Evolutionary conservation across 2,888 invertebrate genomes (phyloP), one percentile per base, ranked within the genome.

Genomic region (Drosophila paracracens): DNA sequence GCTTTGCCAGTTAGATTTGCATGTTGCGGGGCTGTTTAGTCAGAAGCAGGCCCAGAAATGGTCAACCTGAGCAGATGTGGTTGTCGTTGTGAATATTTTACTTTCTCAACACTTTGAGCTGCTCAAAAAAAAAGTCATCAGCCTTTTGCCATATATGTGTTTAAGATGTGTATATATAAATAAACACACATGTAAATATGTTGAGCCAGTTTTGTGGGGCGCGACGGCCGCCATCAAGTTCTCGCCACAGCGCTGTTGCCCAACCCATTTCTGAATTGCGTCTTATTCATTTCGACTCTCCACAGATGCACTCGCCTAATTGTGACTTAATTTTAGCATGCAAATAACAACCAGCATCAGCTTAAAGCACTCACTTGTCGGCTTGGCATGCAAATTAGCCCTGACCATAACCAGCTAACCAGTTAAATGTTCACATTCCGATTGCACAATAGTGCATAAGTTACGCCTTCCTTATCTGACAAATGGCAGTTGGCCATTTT

Each of bases 201-300:
- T 64, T 35, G 38, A 64, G 50, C 40, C 38, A 38, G 33, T 50
- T 67, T 58, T 43, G 43, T 58, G 27, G 70, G 70, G 71, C 29
- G 70, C 43, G 70, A 58, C 35, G 64, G 64, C 40, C 4, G 64
- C 40, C 4, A 35, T 16, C 46, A 31, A 58, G 70, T 70, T 71
- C 70, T 70, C 70, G 58, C 25, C 57, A 57, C 16, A 40, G 11
- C 46, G 36, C 21, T 48, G 35, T 31, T 21, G 70, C 70, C 72
- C 65, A 70, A 46, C 72, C 72, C 67, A 73, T 62, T 68, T 54
- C 4, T 21, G 48, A 74, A 74, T 62, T 73, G 62, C 73, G 74
- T 68, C 54, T 53, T 35, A 73, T 31, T 10, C 27, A n/a, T 50
- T 72, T 50, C 1, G 56, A 51, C 29, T 40, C 33, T 56, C 38